Evolutionary conservation across 2,888 invertebrate genomes (phyloP), one percentile per base, ranked within the genome.

Genomic region (Podotricha telesiphe): DNA sequence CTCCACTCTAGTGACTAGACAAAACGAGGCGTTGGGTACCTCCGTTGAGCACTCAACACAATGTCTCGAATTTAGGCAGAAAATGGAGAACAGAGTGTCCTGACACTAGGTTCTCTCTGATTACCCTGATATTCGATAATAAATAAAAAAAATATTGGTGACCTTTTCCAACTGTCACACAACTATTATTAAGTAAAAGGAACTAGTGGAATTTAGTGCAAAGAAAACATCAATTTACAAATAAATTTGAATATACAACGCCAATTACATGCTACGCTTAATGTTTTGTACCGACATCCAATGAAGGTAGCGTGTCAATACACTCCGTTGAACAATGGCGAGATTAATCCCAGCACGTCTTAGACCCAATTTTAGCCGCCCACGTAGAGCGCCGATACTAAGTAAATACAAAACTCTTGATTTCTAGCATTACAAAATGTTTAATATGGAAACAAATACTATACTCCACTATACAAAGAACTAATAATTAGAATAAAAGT

Each of bases 271-370:
- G 19, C 37, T 19, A 48, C 34, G 37, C 34, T 50, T 34, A 62
- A 34, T 47, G 48, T 37, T 37, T 34, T 37, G 48, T 62, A 62
- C 62, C 62, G 37, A 62, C 37, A 67, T 53, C 45, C 45, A 19
- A 61, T 61, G 53, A 51, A 65, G 37, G 63, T 50, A 68, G 63
- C 65, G 53, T 65, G 69, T 69, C 69, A 69, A 65, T 69, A 69
- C 69, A 69, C 69, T 71, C 53, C 69, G 59, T 47, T 59, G 47
- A 59, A 72, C 68, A 72, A 72, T 70, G 62, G 62, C 72, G 65
- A 53, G 53, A 72, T 67, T 70, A 70, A 72, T 70, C 53, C 47
- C 19, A 58, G 45, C 67, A 67, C 67, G 65, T 68, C 62, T 72
- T 50, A 65, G 68, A 63, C 47, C 58, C 69, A 65, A 58, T 70